Percentiles rank a stretch among this genome's conserved stretches.
Conservation (phyloP, 2,888 invertebrate species). For the Zonitis immaculata region DNA sequence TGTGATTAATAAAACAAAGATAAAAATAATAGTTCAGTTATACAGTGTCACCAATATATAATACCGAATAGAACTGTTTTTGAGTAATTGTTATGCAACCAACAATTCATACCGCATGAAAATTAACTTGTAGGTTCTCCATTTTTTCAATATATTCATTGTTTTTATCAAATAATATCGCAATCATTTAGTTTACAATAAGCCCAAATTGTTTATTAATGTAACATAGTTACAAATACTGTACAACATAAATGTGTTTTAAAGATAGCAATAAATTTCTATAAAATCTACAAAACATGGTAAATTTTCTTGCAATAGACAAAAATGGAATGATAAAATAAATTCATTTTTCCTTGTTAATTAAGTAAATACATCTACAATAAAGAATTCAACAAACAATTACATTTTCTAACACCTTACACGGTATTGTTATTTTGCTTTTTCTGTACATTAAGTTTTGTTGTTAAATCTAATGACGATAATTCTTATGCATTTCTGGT, state of each 20-base stretch:
- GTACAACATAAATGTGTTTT: constrained; percentile 5
- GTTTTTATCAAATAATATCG: too few relatives aligned
- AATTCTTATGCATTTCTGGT: constrained; percentile 90
- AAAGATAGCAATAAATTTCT: constrained; percentile 1
- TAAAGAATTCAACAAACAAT: constrained; percentile 3
- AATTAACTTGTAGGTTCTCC: too few relatives aligned
- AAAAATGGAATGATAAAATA: constrained; percentile 14
- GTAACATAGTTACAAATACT: constrained; percentile 17
- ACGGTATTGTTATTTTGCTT: too few relatives aligned
- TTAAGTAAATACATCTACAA: constrained; percentile 8
- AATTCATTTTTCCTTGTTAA: background rate
- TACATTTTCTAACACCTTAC: constrained; percentile 4
- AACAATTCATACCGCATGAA: background rate
- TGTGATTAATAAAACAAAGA: too few relatives aligned
- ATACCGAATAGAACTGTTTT: too few relatives aligned
- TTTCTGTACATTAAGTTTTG: too few relatives aligned
- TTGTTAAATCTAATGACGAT: constrained; percentile 57
- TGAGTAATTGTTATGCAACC: background rate
- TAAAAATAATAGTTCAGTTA: too few relatives aligned
- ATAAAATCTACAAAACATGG: constrained; percentile 1
- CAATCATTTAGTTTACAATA: background rate
- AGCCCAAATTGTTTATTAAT: constrained; percentile 1
- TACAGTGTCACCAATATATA: too few relatives aligned
- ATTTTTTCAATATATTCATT: too few relatives aligned
- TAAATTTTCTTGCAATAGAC: constrained; percentile 3